Percentiles rank a stretch among this genome's conserved stretches.
Conservation (phyloP, 1,140 invertebrate species). For the Vollenhovia emeryi region DNA sequence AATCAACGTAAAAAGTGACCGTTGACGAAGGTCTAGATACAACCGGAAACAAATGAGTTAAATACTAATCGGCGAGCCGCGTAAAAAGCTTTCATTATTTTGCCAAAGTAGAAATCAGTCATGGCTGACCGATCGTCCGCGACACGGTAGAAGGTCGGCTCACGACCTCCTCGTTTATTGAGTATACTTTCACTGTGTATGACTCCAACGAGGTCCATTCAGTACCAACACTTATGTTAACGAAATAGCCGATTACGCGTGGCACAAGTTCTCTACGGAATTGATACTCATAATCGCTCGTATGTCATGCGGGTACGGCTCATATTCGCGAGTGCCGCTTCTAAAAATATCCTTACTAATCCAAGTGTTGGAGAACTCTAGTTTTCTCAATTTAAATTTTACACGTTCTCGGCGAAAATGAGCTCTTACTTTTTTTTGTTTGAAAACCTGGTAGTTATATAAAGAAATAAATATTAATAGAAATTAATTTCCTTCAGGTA, state of each 20-base stretch:
- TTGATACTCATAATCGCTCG: conserved; percentile 17
- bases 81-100: conserved; percentile 39
- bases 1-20: neutral
- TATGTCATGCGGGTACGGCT: neutral
- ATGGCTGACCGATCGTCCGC: conserved; percentile 53
- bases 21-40: neutral
- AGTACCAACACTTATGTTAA: conserved; percentile 60
- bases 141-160: conserved; percentile 77
- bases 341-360: neutral
- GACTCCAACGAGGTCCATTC: conserved; percentile 67
- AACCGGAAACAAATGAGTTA: neutral
- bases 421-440: neutral
- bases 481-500: neutral
- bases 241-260: conserved; percentile 64
- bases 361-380: neutral
- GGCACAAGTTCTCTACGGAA: conserved; percentile 51
- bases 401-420: neutral
- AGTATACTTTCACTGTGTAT: conserved; percentile 76
- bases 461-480: neutral
- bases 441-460: neutral
- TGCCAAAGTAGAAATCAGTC: conserved; percentile 57
- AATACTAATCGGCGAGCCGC: conserved; percentile 8
- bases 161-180: conserved; percentile 76
- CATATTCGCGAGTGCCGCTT: conserved; percentile 8
- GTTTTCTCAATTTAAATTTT: neutral